A percentile compares a stretch with the other conserved stretches of the same genome.
These are phyloP conservation scores for Dromococcyx pavoninus DNA, from an alignment of 2,797 vertebrate species.

Conservation along the genomic window DNA sequence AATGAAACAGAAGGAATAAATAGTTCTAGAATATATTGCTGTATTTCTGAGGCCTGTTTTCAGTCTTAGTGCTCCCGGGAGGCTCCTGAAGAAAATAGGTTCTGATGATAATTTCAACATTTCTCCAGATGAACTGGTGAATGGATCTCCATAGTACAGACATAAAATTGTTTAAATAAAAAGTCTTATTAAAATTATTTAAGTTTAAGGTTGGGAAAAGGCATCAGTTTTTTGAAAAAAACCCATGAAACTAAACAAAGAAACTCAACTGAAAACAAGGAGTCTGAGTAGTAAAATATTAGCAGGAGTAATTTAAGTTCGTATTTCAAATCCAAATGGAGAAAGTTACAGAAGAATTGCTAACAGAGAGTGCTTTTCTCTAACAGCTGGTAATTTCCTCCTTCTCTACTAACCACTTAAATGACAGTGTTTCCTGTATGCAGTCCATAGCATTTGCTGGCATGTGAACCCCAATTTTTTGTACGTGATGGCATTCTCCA, in stretches of 20 bases:
- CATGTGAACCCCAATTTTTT: neutral
- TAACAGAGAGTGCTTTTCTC: neutral
- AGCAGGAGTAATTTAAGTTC: neutral
- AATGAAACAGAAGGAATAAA: neutral
- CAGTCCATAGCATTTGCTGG: neutral
- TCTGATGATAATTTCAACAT: slow-evolving; percentile 34
- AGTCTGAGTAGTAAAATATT: neutral
- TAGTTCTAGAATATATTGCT: neutral
- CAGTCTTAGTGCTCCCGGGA: slow-evolving; percentile 10
- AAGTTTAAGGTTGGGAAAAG: neutral
- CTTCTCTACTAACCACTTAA: neutral
- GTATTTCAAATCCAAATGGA: neutral
- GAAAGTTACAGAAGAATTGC: neutral
- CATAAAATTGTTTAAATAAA: neutral
- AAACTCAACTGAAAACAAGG: neutral
- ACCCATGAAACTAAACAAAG: neutral
- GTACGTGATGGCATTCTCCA: fast-evolving
- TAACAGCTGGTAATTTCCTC: neutral
- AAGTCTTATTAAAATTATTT: neutral
- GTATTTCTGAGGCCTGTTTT: neutral
- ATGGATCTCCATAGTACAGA: neutral
- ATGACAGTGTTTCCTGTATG: neutral
- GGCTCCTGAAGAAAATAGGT: slow-evolving; percentile 17
- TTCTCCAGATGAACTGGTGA: neutral
- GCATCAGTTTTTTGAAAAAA: neutral